Percentiles rank a stretch among this genome's conserved stretches.
Evolutionary conservation across 2,888 invertebrate genomes (phyloP).

Genomic region (Balanococcus diminutus): DNA sequence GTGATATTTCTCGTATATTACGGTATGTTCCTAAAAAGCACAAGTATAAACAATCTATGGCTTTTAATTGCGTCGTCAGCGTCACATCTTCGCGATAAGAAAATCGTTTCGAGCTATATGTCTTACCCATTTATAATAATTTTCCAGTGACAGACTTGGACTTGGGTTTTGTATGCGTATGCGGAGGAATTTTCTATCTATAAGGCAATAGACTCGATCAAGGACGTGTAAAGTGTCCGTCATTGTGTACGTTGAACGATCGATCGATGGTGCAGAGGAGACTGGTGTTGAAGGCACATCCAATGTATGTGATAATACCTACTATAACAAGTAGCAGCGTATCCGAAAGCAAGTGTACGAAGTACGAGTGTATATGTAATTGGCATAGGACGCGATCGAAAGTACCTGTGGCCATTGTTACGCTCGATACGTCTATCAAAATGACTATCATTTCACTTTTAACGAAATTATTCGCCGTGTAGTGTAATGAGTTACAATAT

Average conservation of each 20-base stretch:
- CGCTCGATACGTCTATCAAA: constrained; percentile 15
- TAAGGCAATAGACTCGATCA: constrained; percentile 10
- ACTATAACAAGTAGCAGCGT: not conserved
- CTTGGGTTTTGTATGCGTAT: no score
- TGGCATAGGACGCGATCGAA: constrained; percentile 1
- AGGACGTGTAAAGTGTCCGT: not conserved
- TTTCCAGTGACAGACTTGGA: not conserved
- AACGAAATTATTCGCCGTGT: not conserved
- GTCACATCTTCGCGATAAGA: not conserved
- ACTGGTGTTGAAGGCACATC: not conserved
- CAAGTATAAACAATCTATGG: not conserved
- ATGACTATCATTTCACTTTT: constrained; percentile 32
- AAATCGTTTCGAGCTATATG: not conserved
- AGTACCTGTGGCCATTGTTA: constrained; percentile 11
- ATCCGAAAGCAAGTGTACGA: not conserved
- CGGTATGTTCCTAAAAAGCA: not conserved
- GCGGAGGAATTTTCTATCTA: not conserved
- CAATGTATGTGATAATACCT: not conserved
- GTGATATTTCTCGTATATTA: not conserved
- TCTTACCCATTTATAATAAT: not conserved
- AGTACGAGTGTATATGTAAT: not conserved
- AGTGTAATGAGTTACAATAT: not conserved
- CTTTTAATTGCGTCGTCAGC: not conserved
- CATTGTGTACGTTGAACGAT: not conserved
- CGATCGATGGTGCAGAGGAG: not conserved